These are phyloP conservation scores for Pemphredon lugubris DNA, from an alignment of 2,888 invertebrate species.

Conservation along the genomic window DNA sequence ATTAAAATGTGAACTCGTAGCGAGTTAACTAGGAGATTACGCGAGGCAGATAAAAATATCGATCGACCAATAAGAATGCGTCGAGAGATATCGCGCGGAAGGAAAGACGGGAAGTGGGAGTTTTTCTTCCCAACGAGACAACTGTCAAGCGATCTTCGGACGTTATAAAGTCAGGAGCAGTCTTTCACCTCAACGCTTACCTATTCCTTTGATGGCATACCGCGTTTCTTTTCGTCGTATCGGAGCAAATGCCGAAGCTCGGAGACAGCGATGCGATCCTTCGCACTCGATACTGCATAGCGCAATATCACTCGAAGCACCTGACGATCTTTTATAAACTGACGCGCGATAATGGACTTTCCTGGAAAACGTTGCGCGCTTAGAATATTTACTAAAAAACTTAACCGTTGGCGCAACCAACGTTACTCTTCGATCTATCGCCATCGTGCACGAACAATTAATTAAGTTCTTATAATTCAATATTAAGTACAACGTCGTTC, in stretches of 20 bases:
- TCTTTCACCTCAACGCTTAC: not conserved
- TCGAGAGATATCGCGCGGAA: too few relatives aligned
- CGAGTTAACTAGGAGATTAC: too few relatives aligned
- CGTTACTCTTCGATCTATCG: too few relatives aligned
- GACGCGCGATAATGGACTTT: constrained; percentile 47
- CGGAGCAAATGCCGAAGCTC: constrained; percentile 30
- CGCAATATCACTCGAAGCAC: constrained; percentile 48
- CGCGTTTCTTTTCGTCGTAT: constrained; percentile 32
- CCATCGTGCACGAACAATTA: too few relatives aligned
- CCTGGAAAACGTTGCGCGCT: constrained; percentile 8
- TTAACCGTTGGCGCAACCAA: too few relatives aligned
- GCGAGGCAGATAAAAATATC: too few relatives aligned
- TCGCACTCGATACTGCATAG: constrained; percentile 49
- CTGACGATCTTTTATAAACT: constrained; percentile 41
- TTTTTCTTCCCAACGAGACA: not conserved
- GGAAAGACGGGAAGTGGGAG: too few relatives aligned
- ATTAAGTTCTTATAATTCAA: not conserved
- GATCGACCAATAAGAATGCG: too few relatives aligned
- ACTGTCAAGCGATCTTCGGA: constrained; percentile 18
- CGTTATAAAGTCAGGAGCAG: constrained; percentile 26
- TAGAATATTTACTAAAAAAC: not conserved
- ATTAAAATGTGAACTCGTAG: too few relatives aligned
- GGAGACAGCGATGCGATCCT: constrained; percentile 37
- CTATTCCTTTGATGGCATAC: constrained; percentile 12
- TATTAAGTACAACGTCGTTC: too few relatives aligned